A percentile compares a stretch with the other conserved stretches of the same genome.
These are phyloP conservation scores for Trichonephila clavata DNA, from an alignment of 1,140 invertebrate genomes.

Conservation along the genomic window DNA sequence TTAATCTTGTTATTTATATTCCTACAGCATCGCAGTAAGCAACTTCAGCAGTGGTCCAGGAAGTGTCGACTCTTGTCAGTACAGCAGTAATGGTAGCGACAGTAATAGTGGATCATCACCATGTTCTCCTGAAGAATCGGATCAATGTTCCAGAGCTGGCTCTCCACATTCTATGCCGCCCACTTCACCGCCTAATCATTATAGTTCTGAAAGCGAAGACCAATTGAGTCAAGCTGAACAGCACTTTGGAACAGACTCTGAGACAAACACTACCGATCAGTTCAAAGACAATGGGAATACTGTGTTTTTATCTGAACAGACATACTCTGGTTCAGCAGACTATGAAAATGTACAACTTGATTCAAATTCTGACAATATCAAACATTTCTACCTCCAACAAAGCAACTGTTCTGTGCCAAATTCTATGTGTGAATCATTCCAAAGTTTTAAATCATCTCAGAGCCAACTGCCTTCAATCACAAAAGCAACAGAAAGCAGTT, in stretches of 20 bases:
- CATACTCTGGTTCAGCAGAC: not conserved
- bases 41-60: conserved; percentile 74
- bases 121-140: conserved; percentile 68
- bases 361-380: conserved; percentile 34
- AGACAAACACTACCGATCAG: not conserved
- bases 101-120: conserved; percentile 74
- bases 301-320: conserved; percentile 9
- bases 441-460: conserved; percentile 51
- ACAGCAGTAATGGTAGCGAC: conserved; percentile 67
- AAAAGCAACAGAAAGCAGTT: not conserved
- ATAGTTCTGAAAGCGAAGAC: conserved; percentile 34
- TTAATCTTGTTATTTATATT: conserved; percentile 76
- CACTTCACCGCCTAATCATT: conserved; percentile 53
- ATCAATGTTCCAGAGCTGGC: conserved; percentile 62
- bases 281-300: not conserved
- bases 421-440: conserved; percentile 65
- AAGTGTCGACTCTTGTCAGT: conserved; percentile 73
- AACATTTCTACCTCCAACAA: conserved; percentile 71
- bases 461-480: not conserved
- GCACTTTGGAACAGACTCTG: not conserved
- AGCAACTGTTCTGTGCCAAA: conserved; percentile 70
- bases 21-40: conserved; percentile 70
- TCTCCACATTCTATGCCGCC: conserved; percentile 75
- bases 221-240: not conserved
- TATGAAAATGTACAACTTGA: conserved; percentile 12